Conservation (phyloP, 2,797 vertebrate species). For the Sebastes nivosus region DNA sequence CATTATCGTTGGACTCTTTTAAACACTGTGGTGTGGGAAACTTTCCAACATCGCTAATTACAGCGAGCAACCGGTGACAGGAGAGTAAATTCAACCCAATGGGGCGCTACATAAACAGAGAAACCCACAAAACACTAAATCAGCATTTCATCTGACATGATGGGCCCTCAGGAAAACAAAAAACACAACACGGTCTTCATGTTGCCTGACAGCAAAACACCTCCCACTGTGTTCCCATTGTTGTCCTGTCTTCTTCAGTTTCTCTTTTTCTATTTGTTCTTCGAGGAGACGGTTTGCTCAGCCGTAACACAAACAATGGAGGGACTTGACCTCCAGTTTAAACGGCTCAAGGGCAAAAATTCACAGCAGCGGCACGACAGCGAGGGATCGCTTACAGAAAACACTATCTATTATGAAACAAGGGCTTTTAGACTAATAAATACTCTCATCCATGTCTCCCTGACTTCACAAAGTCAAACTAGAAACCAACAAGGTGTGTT, state of each 20-base stretch:
- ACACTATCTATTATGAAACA: constrained; percentile 11
- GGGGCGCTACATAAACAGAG: constrained; percentile 36
- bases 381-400: constrained; percentile 23
- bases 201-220: constrained; percentile 33
- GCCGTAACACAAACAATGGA: neutral
- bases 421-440: constrained; percentile 1
- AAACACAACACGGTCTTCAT: constrained; percentile 26
- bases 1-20: constrained; percentile 22
- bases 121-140: constrained; percentile 33
- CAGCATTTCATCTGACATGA: constrained; percentile 23
- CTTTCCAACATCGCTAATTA: constrained; percentile 45
- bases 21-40: constrained; percentile 42
- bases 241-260: constrained; percentile 53
- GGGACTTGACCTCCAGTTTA: constrained; percentile 31
- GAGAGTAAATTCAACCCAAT: constrained; percentile 45
- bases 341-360: constrained; percentile 36
- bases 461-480: neutral
- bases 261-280: constrained; percentile 32
- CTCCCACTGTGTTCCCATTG: constrained; percentile 38
- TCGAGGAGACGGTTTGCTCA: constrained; percentile 16
- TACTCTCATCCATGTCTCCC: neutral
- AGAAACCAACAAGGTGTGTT: neutral
- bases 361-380: constrained; percentile 5
- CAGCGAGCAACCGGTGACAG: constrained; percentile 14
- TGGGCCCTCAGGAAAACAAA: constrained; percentile 13